A percentile compares a stretch with the other conserved stretches of the same genome.
phyloP scores from a whole-genome alignment of 2,113 vertebrate genomes.

The Rhynchomys soricoides region DNA sequence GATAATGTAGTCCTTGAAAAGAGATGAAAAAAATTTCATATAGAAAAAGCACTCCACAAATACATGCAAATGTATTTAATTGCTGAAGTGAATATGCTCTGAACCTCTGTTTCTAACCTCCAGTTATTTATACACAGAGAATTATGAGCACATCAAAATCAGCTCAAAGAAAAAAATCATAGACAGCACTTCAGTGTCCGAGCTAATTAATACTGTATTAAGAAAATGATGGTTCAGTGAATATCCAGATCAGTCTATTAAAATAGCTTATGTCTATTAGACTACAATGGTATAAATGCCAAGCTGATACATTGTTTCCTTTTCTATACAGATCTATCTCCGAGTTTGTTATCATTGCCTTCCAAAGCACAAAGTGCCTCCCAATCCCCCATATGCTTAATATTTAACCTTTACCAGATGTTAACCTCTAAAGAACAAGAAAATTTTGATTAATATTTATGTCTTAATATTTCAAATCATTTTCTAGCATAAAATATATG shows the following conservation, averaged over 20 bases:
- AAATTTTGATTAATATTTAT: neutral
- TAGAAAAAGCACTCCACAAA: neutral
- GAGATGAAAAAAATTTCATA: neutral
- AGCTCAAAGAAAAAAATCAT: neutral
- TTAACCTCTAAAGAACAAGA: neutral
- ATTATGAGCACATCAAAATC: neutral
- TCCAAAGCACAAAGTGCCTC: neutral
- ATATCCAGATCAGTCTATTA: neutral
- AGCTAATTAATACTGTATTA: constrained; percentile 8
- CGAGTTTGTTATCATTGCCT: neutral
- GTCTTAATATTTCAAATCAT: neutral
- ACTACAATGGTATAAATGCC: neutral
- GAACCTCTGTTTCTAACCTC: neutral
- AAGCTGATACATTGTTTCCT: neutral
- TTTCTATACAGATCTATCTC: neutral
- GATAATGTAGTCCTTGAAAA: neutral
- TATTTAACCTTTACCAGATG: neutral
- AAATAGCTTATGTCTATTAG: neutral
- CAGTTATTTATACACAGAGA: neutral
- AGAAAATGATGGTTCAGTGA: constrained; percentile 12
- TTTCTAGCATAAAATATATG: neutral
- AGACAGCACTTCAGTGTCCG: neutral
- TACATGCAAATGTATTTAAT: neutral
- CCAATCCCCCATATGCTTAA: accelerated
- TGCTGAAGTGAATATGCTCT: neutral